Base-by-base conservation (phyloP, 2,113 vertebrate species). In the Hippocampus abdominalis region DNA sequence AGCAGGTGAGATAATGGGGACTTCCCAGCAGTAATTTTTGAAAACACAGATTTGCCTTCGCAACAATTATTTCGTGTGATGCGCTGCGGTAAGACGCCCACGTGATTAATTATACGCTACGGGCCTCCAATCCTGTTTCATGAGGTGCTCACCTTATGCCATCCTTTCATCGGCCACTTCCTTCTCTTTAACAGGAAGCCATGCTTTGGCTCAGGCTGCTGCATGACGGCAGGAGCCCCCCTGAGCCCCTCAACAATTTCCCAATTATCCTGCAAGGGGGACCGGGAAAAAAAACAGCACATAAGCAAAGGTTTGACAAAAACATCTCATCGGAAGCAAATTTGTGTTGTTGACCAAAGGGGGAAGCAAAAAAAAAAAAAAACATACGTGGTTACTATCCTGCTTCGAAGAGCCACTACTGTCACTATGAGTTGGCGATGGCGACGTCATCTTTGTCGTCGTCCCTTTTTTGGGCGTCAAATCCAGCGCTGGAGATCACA, bases 81-180 rank as follows among this genome's bases (percentile, higher is more conserved):
- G 20, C 18, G 16, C 5, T 20, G 16, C 16, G 16, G 4, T 49
- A 8, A 11, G 46, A 49, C 46, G 15, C 15, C 16, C 15, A 20
- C 48, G 6, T 7, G 48, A 49, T 49, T 5, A 49, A 15, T 49
- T 18, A 4, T 49, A 15, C 16, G 32, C 32, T 36, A 36, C 2
- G 32, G 32, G 32, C 42, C 20, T 3, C 49, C 20, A 51, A 51
- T 51, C 20, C 16, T 21, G 59, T 39, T 8, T 39, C 2, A 62
- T 40, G 32, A 46, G 36, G 66, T 13, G 57, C 78, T 85, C 83
- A 99, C 97, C 95, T 99, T 99, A 84, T 99, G 97, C 97, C 97
- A 99, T 54, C 97, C 97, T 86, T 99, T 99, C 91, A 99, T 92
- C 67, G 97, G 97, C 97, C 97, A 98, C 84, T 98, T 99, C 79